Conservation (phyloP, 2,113 vertebrate genomes). For the Uria lomvia region DNA sequence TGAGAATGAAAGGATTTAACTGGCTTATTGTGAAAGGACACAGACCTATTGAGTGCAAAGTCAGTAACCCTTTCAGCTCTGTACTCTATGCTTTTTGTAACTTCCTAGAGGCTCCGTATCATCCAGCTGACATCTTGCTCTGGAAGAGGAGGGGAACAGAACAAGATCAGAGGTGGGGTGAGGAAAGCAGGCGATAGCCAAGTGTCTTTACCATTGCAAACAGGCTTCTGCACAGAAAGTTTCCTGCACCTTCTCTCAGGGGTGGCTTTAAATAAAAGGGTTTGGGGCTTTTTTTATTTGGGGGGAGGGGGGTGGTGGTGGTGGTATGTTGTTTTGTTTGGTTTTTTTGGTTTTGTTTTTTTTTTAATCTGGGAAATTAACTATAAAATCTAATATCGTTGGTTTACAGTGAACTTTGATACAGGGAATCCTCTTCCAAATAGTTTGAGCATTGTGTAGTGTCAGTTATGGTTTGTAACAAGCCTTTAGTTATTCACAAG, state of each 20-base stretch:
- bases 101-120: background rate
- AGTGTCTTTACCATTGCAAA: background rate
- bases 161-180: background rate
- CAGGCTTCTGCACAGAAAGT: background rate
- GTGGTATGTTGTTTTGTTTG: background rate
- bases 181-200: background rate
- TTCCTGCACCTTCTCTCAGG: background rate
- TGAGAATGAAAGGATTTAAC: conserved; percentile 39
- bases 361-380: background rate
- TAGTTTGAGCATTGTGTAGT: background rate
- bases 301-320: background rate
- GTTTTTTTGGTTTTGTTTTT: background rate
- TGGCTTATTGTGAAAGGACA: background rate
- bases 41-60: background rate
- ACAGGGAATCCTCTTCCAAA: background rate
- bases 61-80: conserved; percentile 21
- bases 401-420: background rate
- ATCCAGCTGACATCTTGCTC: background rate
- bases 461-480: background rate
- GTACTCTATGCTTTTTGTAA: background rate
- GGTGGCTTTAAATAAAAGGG: background rate
- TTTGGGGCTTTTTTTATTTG: background rate
- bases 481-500: background rate
- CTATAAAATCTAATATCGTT: background rate
- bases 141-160: background rate